These are phyloP conservation scores for Eupithecia exiguata DNA, from an alignment of 2,888 invertebrate genomes.

Conservation along the genomic window DNA sequence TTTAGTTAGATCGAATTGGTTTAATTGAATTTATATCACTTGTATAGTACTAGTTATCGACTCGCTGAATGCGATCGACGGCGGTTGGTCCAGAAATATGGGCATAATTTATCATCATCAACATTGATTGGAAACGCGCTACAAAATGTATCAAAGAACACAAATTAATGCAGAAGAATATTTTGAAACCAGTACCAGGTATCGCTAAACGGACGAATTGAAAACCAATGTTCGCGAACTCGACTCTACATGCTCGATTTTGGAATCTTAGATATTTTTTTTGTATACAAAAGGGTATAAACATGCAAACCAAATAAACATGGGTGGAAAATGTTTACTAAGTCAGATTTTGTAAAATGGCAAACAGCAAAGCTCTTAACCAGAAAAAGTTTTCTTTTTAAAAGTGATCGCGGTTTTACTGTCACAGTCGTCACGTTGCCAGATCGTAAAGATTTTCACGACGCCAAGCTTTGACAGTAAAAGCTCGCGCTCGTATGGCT, in stretches of 20 bases:
- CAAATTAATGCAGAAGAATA: too few species aligned
- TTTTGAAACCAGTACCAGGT: too few species aligned
- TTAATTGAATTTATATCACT: neutral
- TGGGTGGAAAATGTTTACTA: neutral
- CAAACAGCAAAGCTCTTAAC: neutral
- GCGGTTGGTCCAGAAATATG: neutral
- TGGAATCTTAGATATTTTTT: neutral
- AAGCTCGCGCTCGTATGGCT: constrained; percentile 21
- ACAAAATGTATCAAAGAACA: too few species aligned
- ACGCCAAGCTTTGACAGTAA: constrained; percentile 29
- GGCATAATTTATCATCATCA: neutral
- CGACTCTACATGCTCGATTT: too few species aligned
- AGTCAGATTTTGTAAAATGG: neutral
- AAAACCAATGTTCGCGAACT: too few species aligned
- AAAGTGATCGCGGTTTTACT: constrained; percentile 10
- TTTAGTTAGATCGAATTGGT: neutral
- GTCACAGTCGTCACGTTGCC: constrained; percentile 10
- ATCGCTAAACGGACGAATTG: too few species aligned
- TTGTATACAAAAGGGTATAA: too few species aligned
- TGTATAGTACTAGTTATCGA: neutral
- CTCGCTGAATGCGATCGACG: neutral
- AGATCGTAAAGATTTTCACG: constrained; percentile 29
- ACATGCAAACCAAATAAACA: neutral
- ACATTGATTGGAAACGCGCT: too few species aligned
- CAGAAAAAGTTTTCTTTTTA: neutral